phyloP scores from a whole-genome alignment of 2,888 invertebrate species.

The Ormyrus labotus region DNA sequence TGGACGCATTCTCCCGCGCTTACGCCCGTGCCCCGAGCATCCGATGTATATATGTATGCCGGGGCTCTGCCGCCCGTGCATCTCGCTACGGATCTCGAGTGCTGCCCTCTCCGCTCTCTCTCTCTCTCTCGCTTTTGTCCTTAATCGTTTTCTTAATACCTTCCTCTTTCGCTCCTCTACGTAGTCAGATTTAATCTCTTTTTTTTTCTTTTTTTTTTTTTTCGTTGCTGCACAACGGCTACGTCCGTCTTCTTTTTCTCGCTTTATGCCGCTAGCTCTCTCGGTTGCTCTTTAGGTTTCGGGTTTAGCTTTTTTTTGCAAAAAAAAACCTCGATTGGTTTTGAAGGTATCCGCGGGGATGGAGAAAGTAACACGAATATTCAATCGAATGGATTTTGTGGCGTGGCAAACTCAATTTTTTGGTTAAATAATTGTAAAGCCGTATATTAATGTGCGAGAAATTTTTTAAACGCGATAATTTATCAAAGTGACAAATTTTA shows the following conservation, averaged over 20 bases:
- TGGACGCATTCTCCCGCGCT: conserved; percentile 74
- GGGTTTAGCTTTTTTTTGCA: too few species aligned
- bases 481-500: conserved; percentile 55
- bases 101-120: background rate
- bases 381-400: too few species aligned
- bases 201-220: too few species aligned
- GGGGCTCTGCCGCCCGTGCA: conserved; percentile 19
- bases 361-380: too few species aligned
- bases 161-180: conserved; percentile 20
- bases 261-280: background rate
- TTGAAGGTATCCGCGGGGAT: too few species aligned
- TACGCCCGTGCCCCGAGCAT: conserved; percentile 63
- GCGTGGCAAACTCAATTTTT: too few species aligned
- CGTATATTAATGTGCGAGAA: too few species aligned
- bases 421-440: too few species aligned
- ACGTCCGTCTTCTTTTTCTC: background rate
- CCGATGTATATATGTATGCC: background rate
- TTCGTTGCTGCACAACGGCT: too few species aligned
- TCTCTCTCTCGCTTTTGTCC: conserved; percentile 1
- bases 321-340: too few species aligned
- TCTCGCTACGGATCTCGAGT: background rate
- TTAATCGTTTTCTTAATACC: conserved; percentile 49
- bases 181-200: too few species aligned
- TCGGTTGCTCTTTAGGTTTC: conserved; percentile 17
- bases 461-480: conserved; percentile 20